These are phyloP conservation scores for Catharus fuscescens DNA, from an alignment of 2,113 vertebrate species.

Conservation along the genomic window DNA sequence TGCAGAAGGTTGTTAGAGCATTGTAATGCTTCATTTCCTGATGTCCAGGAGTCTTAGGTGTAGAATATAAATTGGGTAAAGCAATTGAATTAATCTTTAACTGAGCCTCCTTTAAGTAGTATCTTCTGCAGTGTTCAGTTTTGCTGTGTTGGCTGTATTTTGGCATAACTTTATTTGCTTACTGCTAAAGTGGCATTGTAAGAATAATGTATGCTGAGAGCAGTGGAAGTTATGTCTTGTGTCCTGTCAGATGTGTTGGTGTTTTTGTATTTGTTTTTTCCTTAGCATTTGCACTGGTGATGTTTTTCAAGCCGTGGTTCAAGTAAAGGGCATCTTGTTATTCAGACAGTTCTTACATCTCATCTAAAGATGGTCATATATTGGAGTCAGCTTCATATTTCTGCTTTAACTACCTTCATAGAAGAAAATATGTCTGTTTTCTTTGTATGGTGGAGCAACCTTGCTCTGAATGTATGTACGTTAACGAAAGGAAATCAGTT, in stretches of 20 bases:
- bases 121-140: not conserved
- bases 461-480: not conserved
- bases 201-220: not conserved
- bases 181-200: not conserved
- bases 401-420: not conserved
- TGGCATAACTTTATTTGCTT: conserved; percentile 3
- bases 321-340: conserved; percentile 34
- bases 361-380: not conserved
- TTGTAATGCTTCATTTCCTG: not conserved
- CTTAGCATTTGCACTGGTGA: not conserved
- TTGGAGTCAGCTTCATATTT: not conserved
- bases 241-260: not conserved
- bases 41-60: not conserved
- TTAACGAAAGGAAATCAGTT: not conserved
- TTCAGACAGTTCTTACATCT: not conserved
- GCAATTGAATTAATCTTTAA: not conserved
- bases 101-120: not conserved
- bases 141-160: not conserved
- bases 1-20: not conserved
- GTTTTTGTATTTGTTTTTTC: not conserved
- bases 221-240: not conserved
- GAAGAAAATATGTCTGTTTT: not conserved
- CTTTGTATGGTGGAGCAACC: not conserved
- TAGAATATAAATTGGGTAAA: conserved; percentile 23
- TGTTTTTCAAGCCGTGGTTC: conserved; percentile 32